A percentile compares a stretch with the other conserved stretches of the same genome.
These are phyloP conservation scores for Argynnis bischoffii DNA, from an alignment of 2,888 invertebrate genomes.

Conservation along the genomic window DNA sequence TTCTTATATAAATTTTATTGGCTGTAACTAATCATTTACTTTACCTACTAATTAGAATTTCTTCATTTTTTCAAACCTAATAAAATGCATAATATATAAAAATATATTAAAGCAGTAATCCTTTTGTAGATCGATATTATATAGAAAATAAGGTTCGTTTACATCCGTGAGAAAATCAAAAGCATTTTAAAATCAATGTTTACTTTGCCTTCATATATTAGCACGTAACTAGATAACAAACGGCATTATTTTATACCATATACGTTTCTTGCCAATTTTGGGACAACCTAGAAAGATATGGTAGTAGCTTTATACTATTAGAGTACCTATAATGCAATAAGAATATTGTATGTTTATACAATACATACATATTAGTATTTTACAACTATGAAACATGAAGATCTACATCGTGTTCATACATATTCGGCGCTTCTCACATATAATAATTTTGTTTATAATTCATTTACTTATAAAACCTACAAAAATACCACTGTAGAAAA, in stretches of 20 bases:
- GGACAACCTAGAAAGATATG: slow-evolving; percentile 33
- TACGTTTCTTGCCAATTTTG: slow-evolving; percentile 42
- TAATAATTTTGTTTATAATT: no score
- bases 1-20: no score
- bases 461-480: no score
- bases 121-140: not conserved
- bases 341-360: not conserved
- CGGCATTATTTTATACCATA: slow-evolving; percentile 51
- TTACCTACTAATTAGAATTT: no score
- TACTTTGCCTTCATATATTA: slow-evolving; percentile 59
- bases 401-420: no score
- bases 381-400: not conserved
- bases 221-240: slow-evolving; percentile 58
- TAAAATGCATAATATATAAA: slow-evolving; percentile 22
- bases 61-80: no score
- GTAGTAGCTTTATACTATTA: not conserved
- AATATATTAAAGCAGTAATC: not conserved
- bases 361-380: not conserved
- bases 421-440: no score
- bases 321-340: slow-evolving; percentile 1
- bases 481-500: no score
- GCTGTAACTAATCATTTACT: no score
- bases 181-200: slow-evolving; percentile 69
- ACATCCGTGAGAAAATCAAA: slow-evolving; percentile 71
- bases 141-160: not conserved